Percentiles rank a stretch among this genome's conserved stretches.
Evolutionary conservation across 2,888 invertebrate species (phyloP).

Genomic region (Rotaria sp.): DNA sequence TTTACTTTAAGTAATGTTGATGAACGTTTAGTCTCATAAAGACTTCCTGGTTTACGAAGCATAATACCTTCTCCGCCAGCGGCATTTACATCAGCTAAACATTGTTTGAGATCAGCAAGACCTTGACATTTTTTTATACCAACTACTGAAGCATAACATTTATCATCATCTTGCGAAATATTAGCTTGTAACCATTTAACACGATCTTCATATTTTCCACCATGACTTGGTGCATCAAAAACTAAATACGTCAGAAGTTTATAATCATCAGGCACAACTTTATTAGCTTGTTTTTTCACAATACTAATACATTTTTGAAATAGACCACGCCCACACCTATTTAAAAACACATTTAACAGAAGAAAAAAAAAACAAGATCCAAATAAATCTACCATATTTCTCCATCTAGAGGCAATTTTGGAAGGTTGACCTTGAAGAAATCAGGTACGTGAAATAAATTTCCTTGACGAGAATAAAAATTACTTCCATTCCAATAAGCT

Average conservation of each 20-base stretch:
- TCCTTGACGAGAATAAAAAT: constrained; percentile 50
- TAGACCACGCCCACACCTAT: constrained; percentile 47
- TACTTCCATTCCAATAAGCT: constrained; percentile 51
- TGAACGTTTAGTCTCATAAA: constrained; percentile 48
- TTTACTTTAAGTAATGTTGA: constrained; percentile 50
- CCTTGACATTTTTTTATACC: constrained; percentile 48
- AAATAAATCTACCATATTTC: constrained; percentile 7
- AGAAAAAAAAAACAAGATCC: not conserved
- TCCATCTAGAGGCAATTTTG: not conserved
- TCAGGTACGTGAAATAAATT: constrained; percentile 51
- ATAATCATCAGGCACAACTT: constrained; percentile 34
- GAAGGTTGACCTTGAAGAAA: constrained; percentile 42
- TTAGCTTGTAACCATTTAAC: constrained; percentile 48
- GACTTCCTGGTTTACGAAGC: constrained; percentile 50
- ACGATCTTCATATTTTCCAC: constrained; percentile 46
- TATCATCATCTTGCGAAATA: constrained; percentile 42
- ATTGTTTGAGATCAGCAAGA: constrained; percentile 46
- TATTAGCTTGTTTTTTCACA: constrained; percentile 48
- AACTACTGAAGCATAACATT: constrained; percentile 46
- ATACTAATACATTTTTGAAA: constrained; percentile 52
- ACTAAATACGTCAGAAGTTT: constrained; percentile 44
- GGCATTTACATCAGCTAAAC: constrained; percentile 47
- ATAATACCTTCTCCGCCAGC: constrained; percentile 51
- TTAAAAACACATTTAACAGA: not conserved
- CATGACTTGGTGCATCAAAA: constrained; percentile 49